These are phyloP conservation scores for Eulemur albifrons DNA, from an alignment of 2,797 vertebrate genomes.

Conservation along the genomic window DNA sequence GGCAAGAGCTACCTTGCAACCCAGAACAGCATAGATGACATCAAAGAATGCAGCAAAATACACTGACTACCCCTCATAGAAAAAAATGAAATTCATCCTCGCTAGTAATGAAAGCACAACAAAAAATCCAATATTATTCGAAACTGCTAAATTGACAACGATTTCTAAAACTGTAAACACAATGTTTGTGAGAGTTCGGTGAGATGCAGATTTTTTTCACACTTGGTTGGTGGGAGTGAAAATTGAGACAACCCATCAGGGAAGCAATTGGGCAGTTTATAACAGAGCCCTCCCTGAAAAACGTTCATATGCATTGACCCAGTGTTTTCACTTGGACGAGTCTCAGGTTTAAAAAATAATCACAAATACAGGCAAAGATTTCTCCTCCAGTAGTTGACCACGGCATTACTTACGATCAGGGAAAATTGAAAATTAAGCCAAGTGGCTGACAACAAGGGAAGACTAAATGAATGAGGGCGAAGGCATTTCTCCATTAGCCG, in stretches of 20 bases:
- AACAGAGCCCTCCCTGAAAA: neutral
- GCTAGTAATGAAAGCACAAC: neutral
- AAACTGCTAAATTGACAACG: neutral
- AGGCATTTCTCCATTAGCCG: neutral
- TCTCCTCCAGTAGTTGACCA: neutral
- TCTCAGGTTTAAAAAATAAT: neutral
- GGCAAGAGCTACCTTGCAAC: neutral
- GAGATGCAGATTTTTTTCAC: neutral
- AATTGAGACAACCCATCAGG: neutral
- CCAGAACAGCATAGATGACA: neutral
- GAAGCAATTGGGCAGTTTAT: neutral
- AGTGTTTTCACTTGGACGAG: neutral
- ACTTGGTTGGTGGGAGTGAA: neutral
- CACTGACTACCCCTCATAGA: neutral
- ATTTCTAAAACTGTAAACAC: neutral
- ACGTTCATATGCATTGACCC: fast-evolving
- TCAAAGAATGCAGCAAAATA: neutral
- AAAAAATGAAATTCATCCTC: neutral
- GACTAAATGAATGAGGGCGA: too few relatives aligned
- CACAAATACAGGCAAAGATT: neutral
- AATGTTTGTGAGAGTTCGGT: fast-evolving
- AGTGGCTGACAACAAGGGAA: neutral
- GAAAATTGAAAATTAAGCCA: neutral
- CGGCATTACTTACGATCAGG: neutral
- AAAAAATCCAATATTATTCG: neutral